Evolutionary conservation across 2,888 invertebrate genomes (phyloP).

Genomic region (Leptopilina syphax): DNA sequence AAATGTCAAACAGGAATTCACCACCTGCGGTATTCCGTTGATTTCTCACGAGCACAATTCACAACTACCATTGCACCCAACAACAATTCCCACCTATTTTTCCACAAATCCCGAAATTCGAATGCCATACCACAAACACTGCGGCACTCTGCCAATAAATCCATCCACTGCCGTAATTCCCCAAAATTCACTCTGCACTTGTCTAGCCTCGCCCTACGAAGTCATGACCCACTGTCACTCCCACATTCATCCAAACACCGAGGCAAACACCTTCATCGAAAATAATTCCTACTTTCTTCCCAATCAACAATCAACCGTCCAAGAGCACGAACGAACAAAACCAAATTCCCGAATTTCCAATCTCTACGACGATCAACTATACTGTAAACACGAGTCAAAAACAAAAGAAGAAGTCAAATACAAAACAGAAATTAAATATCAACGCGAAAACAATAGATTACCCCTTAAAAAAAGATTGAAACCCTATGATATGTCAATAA

Average conservation of each 20-base stretch:
- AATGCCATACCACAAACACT: slow-evolving; percentile 66
- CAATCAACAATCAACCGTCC: slow-evolving; percentile 61
- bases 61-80: slow-evolving; percentile 12
- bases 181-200: slow-evolving; percentile 62
- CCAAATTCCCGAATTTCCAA: slow-evolving; percentile 58
- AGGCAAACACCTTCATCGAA: slow-evolving; percentile 63
- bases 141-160: slow-evolving; percentile 62
- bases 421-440: slow-evolving; percentile 59
- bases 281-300: slow-evolving; percentile 67
- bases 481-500: slow-evolving; percentile 60
- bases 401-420: slow-evolving; percentile 57
- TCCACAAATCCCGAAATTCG: slow-evolving; percentile 61
- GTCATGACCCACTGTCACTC: slow-evolving; percentile 67
- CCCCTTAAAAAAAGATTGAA: slow-evolving; percentile 72
- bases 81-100: slow-evolving; percentile 28
- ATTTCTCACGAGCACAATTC: slow-evolving; percentile 3
- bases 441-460: slow-evolving; percentile 65
- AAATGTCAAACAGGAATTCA: slow-evolving; percentile 50
- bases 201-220: slow-evolving; percentile 66
- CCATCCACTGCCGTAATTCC: slow-evolving; percentile 57
- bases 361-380: slow-evolving; percentile 63
- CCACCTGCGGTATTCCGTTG: slow-evolving; percentile 3
- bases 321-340: slow-evolving; percentile 60
- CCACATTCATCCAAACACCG: slow-evolving; percentile 65
- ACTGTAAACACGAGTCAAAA: slow-evolving; percentile 62